Conservation (phyloP, 2,797 vertebrate species). For the Malacoraja senta region DNA sequence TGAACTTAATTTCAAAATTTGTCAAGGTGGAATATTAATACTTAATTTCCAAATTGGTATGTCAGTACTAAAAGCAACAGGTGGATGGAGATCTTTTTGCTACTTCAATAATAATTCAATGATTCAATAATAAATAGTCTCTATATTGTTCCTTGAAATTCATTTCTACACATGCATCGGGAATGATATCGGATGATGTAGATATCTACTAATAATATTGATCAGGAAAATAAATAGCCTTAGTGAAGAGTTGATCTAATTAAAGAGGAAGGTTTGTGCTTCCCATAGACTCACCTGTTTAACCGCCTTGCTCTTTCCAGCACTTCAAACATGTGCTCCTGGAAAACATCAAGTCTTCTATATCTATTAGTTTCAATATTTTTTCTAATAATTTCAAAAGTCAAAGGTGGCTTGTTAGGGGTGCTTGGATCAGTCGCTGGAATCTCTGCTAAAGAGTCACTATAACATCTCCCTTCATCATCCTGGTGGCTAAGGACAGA, state of each 20-base stretch:
- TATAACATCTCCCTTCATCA: slow-evolving; percentile 94
- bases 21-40: background rate
- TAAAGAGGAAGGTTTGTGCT: background rate
- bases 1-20: background rate
- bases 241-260: background rate
- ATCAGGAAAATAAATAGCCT: background rate
- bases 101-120: too few species aligned
- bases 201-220: background rate
- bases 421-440: slow-evolving; percentile 75
- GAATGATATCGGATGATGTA: background rate
- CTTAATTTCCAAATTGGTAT: background rate
- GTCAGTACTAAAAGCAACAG: background rate
- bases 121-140: background rate
- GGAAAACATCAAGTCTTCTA: slow-evolving; percentile 86
- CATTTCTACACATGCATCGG: background rate
- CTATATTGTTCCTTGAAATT: background rate
- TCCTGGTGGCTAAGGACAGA: slow-evolving; percentile 95
- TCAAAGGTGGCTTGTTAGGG: slow-evolving; percentile 74
- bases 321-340: slow-evolving; percentile 98
- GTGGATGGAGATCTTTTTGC: too few species aligned
- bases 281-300: slow-evolving; percentile 71
- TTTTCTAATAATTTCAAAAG: slow-evolving; percentile 86
- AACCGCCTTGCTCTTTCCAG: slow-evolving; percentile 85
- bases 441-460: slow-evolving; percentile 94
- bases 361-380: slow-evolving; percentile 88